Base-by-base conservation (phyloP, 2,113 vertebrate species). In the Irena cyanogastra region DNA sequence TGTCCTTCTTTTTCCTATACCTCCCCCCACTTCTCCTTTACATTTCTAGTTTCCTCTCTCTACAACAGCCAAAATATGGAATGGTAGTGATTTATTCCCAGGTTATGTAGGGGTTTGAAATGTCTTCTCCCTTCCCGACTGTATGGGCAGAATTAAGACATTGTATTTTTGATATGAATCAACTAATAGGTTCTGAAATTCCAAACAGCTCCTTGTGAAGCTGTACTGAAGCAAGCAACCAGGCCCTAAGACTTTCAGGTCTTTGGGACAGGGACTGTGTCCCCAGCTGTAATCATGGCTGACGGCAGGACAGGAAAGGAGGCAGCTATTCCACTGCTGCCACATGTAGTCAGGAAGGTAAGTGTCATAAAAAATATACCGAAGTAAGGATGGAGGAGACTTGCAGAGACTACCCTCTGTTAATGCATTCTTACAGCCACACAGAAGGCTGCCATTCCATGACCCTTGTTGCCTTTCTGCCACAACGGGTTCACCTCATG, bases 21-120 rank as follows among this genome's bases (percentile, higher is more conserved):
- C 52, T 91, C 56, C 71, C 16, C 33, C 27, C 7, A 50, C 30
- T 77, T 87, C 53, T 90, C 66, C 41, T 83, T 78, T 64, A 63
- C 47, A 59, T 92, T 94, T 95, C 75, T 83, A 54, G 53, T 94
- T 83, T 80, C 69, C 47, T 83, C 28, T 59, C 39, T 68, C 66
- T n/a, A 30, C 20, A 37, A 52, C 2, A 4, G 44, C n/a, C 31
- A 78, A 94, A 90, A 80, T 30, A 69, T 14, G 30, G 77, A 86
- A 74, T 2, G 17, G 27, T 8, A 90, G 52, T 8, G 45, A 83
- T 83, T 77, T 54, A 52, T 59, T 90, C 26, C 44, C 60, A 86
- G 63, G 33, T 93, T 86, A 79, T 0, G 0, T 0, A 42, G 19
- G 13, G 17, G 16, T 61, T 76, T 77, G 66, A 87, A 91, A 77